Percentiles rank a stretch among this genome's conserved stretches.
Conservation (phyloP, 2,888 invertebrate species). For the Drosophila merina region DNA sequence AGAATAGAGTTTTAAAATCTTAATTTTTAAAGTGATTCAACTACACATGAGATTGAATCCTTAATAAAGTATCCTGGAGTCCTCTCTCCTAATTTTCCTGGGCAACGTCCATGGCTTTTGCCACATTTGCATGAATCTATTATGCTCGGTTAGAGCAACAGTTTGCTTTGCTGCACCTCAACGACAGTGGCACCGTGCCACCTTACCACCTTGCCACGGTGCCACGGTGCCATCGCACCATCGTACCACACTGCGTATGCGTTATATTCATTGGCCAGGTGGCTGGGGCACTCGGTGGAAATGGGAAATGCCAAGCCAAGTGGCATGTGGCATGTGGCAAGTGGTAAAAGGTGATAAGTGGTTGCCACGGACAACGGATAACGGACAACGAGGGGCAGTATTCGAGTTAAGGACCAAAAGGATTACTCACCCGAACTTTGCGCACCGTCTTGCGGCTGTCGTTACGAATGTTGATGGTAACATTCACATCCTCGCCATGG, state of each 20-base stretch:
- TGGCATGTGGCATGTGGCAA: neutral
- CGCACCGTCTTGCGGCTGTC: constrained; percentile 93
- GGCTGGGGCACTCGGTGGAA: neutral
- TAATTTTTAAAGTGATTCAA: too few relatives aligned
- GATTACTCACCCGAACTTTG: constrained; percentile 89
- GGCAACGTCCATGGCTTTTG: neutral
- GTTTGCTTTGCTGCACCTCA: constrained; percentile 8
- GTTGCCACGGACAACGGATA: neutral
- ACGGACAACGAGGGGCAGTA: neutral
- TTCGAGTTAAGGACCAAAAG: neutral
- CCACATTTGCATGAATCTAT: neutral
- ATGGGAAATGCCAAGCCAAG: constrained; percentile 2
- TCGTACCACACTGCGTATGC: constrained; percentile 13
- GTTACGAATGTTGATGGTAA: constrained; percentile 90
- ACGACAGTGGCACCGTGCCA: neutral
- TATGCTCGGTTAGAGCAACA: constrained; percentile 7
- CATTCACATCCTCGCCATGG: constrained; percentile 91
- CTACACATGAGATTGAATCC: too few relatives aligned
- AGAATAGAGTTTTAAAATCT: too few relatives aligned
- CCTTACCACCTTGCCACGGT: neutral
- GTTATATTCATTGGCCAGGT: constrained; percentile 10
- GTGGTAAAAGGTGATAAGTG: neutral
- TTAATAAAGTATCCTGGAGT: neutral
- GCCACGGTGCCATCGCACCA: neutral
- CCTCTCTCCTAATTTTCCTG: neutral